A percentile compares a stretch with the other conserved stretches of the same genome.
These are phyloP conservation scores for Furnarius figulus DNA, from an alignment of 2,113 vertebrate genomes.

Conservation along the genomic window DNA sequence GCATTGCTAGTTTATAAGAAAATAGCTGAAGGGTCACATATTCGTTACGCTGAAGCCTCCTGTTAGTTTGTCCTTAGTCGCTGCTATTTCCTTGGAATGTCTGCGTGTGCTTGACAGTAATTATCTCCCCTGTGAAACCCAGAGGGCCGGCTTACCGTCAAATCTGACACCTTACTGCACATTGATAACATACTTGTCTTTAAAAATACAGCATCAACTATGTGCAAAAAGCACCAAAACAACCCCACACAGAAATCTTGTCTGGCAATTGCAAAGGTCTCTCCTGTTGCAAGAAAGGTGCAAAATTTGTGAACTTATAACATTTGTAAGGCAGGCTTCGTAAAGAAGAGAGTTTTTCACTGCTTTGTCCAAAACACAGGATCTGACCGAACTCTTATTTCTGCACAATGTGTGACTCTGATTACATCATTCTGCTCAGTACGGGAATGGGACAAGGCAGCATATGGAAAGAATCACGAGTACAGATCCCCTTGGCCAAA, in stretches of 20 bases:
- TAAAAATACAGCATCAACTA: not conserved
- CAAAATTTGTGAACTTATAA: not conserved
- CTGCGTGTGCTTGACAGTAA: not conserved
- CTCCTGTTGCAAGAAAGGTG: not conserved
- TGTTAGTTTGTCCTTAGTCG: not conserved
- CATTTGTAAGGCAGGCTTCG: not conserved
- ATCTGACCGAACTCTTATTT: slow-evolving; percentile 5
- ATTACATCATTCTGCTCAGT: not conserved
- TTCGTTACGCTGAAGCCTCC: not conserved
- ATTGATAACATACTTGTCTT: not conserved
- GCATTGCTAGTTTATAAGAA: not conserved
- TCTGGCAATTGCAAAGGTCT: not conserved
- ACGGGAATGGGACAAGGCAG: not conserved
- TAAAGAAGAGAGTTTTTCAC: not conserved
- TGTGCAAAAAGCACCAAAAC: not conserved
- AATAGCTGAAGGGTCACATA: not conserved
- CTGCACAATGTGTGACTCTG: not conserved
- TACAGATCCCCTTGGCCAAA: slow-evolving; percentile 12
- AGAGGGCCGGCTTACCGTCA: not conserved
- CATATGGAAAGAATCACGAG: slow-evolving; percentile 61
- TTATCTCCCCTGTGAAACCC: not conserved
- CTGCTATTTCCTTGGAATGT: slow-evolving; percentile 14
- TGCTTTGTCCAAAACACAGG: not conserved
- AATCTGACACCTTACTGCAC: slow-evolving; percentile 19
- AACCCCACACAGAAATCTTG: not conserved